Evolutionary conservation across 2,888 invertebrate species (phyloP), one percentile per base, ranked within the genome.

Genomic region (Synanthedon andrenaeformis): DNA sequence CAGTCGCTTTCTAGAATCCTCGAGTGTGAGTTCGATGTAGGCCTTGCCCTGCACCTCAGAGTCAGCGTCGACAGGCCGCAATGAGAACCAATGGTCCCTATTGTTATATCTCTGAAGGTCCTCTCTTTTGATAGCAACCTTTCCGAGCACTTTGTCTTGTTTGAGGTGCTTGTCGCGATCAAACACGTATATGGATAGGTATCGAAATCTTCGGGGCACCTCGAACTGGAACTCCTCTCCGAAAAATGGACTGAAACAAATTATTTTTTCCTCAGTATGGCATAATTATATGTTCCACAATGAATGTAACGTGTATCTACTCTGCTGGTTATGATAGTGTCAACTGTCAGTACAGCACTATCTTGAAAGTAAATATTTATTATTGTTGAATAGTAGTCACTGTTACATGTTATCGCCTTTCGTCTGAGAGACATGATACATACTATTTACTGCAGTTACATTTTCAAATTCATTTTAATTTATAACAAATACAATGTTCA

Each of bases 161-260:
- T 94, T 95, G 78, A 93, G 89, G 69, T 93, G 93, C 61, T 93
- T 90, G 79, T 96, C 95, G 62, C 94, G 90, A 77, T 96, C 96
- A 85, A 93, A 95, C 67, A 96, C 92, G 82, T 96, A 96, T 67
- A 96, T 92, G 62, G 95, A 94, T 57, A 97, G 90, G 83, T 93
- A 95, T 65, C 96, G 92, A 86, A 97, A 97, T 79, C 93, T 91
- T 67, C 96, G 89, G 52, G 97, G 96, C 62, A 97, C 95, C 81
- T 96, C 96, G 76, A 96, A 96, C 78, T 95, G 94, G 86, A 96
- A 96, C 81, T 96, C 96, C 77, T 96, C 96, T 58, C 95, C 96
- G 79, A 96, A 96, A 83, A 96, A 96, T 62, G 96, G 96, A 77
- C 93, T 93, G 80, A 63, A 90, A 92, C 67, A 66, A 77, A 58